These are phyloP conservation scores for Aradophagus sp. DNA, from an alignment of 1,140 invertebrate genomes.

Conservation along the genomic window DNA sequence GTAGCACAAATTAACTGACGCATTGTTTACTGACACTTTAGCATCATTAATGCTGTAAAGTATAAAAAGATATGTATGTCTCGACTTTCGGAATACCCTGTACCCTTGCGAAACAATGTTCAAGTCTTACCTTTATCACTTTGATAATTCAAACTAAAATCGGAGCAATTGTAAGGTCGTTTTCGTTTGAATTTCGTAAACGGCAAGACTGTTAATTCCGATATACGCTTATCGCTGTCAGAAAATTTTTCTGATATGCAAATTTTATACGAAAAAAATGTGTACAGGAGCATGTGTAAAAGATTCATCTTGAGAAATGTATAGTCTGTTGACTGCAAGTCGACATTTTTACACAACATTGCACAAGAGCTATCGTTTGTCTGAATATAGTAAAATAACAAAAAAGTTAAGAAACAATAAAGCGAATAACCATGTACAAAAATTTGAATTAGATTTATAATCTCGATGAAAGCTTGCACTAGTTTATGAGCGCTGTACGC, in stretches of 20 bases:
- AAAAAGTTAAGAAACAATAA: slow-evolving; percentile 3
- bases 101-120: no score
- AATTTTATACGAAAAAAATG: slow-evolving; percentile 43
- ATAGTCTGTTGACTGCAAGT: no score
- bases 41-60: background rate
- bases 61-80: no score
- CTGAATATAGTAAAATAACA: slow-evolving; percentile 28
- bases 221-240: slow-evolving; percentile 37
- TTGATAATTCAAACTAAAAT: slow-evolving; percentile 22
- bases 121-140: no score
- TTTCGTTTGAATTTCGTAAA: slow-evolving; percentile 10
- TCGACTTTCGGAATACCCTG: no score
- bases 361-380: slow-evolving; percentile 46
- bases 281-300: slow-evolving; percentile 1
- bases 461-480: slow-evolving; percentile 31
- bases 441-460: slow-evolving; percentile 33
- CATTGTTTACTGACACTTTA: no score
- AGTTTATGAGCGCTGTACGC: slow-evolving; percentile 36
- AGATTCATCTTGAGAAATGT: background rate
- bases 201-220: slow-evolving; percentile 25
- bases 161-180: background rate
- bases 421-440: slow-evolving; percentile 37
- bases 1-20: slow-evolving; percentile 2
- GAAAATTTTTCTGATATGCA: slow-evolving; percentile 11
- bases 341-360: slow-evolving; percentile 42